Conservation (phyloP, 2,888 invertebrate genomes). For the Polyommatus iphigenia region DNA sequence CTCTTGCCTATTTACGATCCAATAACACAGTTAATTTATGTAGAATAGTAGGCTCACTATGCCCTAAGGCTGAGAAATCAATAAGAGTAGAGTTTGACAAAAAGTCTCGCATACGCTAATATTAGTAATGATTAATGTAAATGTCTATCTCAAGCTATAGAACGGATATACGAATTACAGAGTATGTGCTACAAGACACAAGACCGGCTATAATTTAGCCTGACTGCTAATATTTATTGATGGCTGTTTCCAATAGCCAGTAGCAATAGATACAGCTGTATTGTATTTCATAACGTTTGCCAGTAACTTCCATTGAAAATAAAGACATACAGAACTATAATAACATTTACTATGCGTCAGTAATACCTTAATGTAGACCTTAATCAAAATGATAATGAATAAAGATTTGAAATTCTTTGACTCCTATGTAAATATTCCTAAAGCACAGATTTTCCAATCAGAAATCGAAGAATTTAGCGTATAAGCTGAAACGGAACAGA, state of each 20-base stretch:
- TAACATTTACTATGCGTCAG: not conserved
- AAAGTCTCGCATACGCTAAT: not conserved
- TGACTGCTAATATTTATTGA: not conserved
- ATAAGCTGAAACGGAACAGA: conserved; percentile 38
- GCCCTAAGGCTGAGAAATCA: not conserved
- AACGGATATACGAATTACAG: not conserved
- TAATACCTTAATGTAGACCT: too few species aligned
- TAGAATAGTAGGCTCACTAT: not conserved
- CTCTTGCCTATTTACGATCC: too few species aligned
- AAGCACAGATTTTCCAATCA: not conserved
- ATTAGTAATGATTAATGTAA: not conserved
- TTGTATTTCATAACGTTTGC: not conserved
- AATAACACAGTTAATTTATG: not conserved
- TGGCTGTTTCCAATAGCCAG: not conserved
- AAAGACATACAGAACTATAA: not conserved
- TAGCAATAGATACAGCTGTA: not conserved
- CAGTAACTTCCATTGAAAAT: not conserved
- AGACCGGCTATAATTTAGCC: not conserved
- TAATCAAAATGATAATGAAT: not conserved
- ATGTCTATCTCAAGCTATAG: not conserved
- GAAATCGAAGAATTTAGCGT: conserved; percentile 29
- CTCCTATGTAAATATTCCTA: not conserved
- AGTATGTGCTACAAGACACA: not conserved
- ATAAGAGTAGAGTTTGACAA: conserved; percentile 5
- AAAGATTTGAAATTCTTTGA: not conserved